Conservation (phyloP, 2,797 vertebrate species). For the Hypotaenidia okinawae region DNA sequence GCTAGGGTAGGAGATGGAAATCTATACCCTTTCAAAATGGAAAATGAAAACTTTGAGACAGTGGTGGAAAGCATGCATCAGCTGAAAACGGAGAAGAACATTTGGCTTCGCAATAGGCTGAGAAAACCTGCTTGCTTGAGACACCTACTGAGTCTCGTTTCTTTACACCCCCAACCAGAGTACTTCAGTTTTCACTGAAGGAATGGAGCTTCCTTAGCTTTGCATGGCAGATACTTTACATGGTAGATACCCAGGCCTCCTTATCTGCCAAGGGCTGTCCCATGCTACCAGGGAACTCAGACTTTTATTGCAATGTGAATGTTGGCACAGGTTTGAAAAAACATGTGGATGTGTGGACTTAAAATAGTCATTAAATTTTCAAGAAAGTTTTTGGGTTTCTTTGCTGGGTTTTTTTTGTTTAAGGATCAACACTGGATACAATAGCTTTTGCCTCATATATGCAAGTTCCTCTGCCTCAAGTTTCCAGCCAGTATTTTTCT, state of each 20-base stretch:
- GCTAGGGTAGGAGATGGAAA: conserved; percentile 27
- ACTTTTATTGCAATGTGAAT: not conserved
- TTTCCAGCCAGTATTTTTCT: not conserved
- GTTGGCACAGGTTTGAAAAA: not conserved
- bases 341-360: not conserved
- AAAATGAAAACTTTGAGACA: conserved; percentile 35
- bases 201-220: not conserved
- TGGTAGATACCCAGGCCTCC: not conserved
- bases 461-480: not conserved
- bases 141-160: not conserved
- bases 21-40: conserved; percentile 18
- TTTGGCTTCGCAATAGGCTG: not conserved
- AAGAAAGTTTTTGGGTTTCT: not conserved
- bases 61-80: conserved; percentile 30
- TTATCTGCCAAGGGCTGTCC: not conserved
- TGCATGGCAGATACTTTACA: not conserved
- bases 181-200: not conserved
- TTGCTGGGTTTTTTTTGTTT: not conserved
- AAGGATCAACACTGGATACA: not conserved
- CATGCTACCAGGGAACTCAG: not conserved
- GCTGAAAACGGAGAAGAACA: not conserved
- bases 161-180: not conserved
- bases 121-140: not conserved
- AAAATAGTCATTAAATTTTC: not conserved
- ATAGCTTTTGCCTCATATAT: not conserved